phyloP scores from a whole-genome alignment of 1,140 invertebrate species.

The Drosophila obscura region DNA sequence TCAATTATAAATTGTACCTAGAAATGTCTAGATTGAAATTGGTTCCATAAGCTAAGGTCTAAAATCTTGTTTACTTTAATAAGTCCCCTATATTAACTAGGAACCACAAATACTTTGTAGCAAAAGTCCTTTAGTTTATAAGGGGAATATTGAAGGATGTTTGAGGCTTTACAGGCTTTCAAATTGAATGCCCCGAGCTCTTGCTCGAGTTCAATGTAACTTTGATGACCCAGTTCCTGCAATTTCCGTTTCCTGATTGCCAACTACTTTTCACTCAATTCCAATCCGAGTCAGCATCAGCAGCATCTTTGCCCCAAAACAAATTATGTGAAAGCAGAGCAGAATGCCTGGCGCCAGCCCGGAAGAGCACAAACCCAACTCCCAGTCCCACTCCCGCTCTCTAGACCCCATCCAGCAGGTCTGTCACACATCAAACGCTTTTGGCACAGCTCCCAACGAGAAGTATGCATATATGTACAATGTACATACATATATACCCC shows the following conservation, averaged over 20 bases:
- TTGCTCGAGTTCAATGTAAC: slow-evolving; percentile 42
- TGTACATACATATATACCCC: background rate
- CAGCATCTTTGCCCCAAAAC: slow-evolving; percentile 13
- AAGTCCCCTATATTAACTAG: too few relatives aligned
- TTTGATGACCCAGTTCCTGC: slow-evolving; percentile 32
- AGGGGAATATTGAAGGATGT: background rate
- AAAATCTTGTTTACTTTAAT: too few relatives aligned
- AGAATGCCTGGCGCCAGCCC: slow-evolving; percentile 33
- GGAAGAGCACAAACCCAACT: background rate
- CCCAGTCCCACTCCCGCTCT: background rate
- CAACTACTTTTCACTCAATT: slow-evolving; percentile 45
- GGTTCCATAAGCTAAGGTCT: too few relatives aligned
- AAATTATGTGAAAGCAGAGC: slow-evolving; percentile 2
- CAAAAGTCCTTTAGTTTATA: background rate
- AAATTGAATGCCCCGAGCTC: background rate
- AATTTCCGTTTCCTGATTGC: slow-evolving; percentile 64
- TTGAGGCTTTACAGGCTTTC: too few relatives aligned
- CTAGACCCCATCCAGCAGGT: slow-evolving; percentile 6
- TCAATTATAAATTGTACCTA: too few relatives aligned
- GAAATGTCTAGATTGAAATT: too few relatives aligned
- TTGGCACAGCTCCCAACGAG: slow-evolving; percentile 56
- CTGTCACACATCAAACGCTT: slow-evolving; percentile 51
- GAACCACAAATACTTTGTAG: too few relatives aligned
- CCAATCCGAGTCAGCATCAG: slow-evolving; percentile 21
- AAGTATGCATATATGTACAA: too few relatives aligned